These are phyloP conservation scores for Drosophila phalerata DNA, from an alignment of 2,888 invertebrate genomes.

Conservation along the genomic window DNA sequence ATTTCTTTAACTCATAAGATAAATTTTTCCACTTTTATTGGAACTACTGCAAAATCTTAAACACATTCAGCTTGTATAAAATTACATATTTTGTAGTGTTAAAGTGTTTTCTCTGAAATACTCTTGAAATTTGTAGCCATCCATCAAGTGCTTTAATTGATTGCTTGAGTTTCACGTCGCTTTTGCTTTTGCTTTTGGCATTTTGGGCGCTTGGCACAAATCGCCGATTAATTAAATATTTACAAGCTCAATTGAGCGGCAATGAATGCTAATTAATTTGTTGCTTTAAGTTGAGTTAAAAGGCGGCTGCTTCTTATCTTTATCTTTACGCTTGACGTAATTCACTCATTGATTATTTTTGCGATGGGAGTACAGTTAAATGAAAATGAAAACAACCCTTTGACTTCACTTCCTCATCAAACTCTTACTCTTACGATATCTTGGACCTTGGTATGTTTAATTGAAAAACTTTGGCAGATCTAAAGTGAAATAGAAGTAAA, in stretches of 20 bases:
- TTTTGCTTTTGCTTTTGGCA: slow-evolving; percentile 21
- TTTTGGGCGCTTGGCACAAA: slow-evolving; percentile 55
- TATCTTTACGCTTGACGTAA: slow-evolving; percentile 69
- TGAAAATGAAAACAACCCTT: slow-evolving; percentile 61
- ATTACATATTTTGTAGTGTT: not conserved
- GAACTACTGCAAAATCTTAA: too few species aligned
- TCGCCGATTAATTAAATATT: slow-evolving; percentile 79
- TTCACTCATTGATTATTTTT: slow-evolving; percentile 56
- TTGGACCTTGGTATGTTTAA: slow-evolving; percentile 62
- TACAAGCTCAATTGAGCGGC: slow-evolving; percentile 78
- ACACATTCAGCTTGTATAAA: not conserved
- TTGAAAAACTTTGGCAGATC: slow-evolving; percentile 70
- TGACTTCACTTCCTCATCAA: slow-evolving; percentile 51
- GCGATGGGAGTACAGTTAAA: slow-evolving; percentile 9
- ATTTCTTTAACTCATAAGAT: too few species aligned
- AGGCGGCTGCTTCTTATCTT: slow-evolving; percentile 63
- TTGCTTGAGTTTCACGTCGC: slow-evolving; percentile 48
- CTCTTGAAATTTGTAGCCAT: slow-evolving; percentile 12
- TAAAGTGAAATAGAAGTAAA: slow-evolving; percentile 43
- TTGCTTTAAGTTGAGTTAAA: slow-evolving; percentile 58
- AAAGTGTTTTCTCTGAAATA: not conserved
- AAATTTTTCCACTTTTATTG: too few species aligned
- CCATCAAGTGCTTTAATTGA: slow-evolving; percentile 69
- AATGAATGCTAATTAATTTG: slow-evolving; percentile 79
- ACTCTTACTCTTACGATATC: slow-evolving; percentile 18